A percentile compares a stretch with the other conserved stretches of the same genome.
Conservation (phyloP, 2,888 invertebrate species). For the Oscheius sp. region DNA sequence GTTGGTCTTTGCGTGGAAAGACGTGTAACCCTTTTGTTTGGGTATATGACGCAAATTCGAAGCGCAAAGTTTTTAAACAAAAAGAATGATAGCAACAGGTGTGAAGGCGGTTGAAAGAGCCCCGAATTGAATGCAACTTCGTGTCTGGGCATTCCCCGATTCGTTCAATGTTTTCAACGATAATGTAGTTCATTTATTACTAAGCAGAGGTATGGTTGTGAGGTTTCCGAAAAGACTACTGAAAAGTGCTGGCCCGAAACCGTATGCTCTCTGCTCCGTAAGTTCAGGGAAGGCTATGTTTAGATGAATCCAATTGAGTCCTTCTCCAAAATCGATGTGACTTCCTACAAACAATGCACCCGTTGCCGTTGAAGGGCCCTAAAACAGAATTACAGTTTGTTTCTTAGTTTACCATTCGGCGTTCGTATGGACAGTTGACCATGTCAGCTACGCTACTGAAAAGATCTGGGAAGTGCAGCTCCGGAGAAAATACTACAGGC, state of each 20-base stretch:
- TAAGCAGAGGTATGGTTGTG: conserved; percentile 10
- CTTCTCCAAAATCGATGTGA: conserved; percentile 79
- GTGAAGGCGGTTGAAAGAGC: too few species aligned
- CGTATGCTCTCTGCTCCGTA: conserved; percentile 58
- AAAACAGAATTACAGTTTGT: not conserved
- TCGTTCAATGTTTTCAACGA: too few species aligned
- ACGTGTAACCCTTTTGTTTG: too few species aligned
- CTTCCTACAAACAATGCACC: conserved; percentile 87
- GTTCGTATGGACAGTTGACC: conserved; percentile 78
- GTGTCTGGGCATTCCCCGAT: too few species aligned
- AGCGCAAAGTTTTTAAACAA: too few species aligned
- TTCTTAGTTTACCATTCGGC: not conserved
- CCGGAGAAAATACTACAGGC: conserved; percentile 87
- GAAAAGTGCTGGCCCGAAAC: conserved; percentile 76
- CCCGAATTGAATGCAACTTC: too few species aligned
- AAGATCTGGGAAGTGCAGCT: conserved; percentile 85
- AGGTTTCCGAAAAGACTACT: conserved; percentile 8
- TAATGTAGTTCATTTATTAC: too few species aligned
- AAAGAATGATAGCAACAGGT: too few species aligned
- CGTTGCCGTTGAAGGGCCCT: conserved; percentile 87
- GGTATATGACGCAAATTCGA: too few species aligned
- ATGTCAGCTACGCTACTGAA: conserved; percentile 87
- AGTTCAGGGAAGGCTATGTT: conserved; percentile 89
- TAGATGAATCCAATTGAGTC: conserved; percentile 85
- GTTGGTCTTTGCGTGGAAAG: too few species aligned